A percentile compares a stretch with the other conserved stretches of the same genome.
Conservation (phyloP, 2,113 vertebrate genomes). For the Panthera leo region DNA sequence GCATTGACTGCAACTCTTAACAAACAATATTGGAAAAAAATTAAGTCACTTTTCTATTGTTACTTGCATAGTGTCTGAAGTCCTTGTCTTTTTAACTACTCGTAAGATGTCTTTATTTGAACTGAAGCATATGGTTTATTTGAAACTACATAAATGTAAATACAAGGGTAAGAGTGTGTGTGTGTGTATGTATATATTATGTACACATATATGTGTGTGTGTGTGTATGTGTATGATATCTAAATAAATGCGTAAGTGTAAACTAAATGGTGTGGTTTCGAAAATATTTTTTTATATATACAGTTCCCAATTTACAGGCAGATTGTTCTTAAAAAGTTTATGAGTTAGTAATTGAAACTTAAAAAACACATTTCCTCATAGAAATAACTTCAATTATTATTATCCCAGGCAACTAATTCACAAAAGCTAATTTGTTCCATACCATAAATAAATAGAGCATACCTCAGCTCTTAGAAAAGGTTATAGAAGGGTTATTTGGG, state of each 20-base stretch:
- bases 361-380: neutral
- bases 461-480: neutral
- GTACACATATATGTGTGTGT: neutral
- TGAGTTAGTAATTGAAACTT: slow-evolving; percentile 30
- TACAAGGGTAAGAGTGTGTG: neutral
- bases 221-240: neutral
- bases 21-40: neutral
- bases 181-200: neutral
- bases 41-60: neutral
- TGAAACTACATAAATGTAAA: neutral
- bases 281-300: neutral
- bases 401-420: neutral
- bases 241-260: slow-evolving; percentile 32
- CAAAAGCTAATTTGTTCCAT: neutral
- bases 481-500: neutral
- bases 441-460: neutral
- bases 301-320: neutral
- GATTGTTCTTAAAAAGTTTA: neutral
- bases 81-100: neutral
- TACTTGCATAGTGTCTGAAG: slow-evolving; percentile 7
- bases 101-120: neutral
- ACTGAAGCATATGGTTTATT: slow-evolving; percentile 24
- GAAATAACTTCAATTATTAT: slow-evolving; percentile 6
- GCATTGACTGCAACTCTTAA: neutral
- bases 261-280: slow-evolving; percentile 12